Evolutionary conservation across 30 jellyfish, hydroid and myxozoan species (phyloP).

Genomic region (Aurelia aurita): DNA sequence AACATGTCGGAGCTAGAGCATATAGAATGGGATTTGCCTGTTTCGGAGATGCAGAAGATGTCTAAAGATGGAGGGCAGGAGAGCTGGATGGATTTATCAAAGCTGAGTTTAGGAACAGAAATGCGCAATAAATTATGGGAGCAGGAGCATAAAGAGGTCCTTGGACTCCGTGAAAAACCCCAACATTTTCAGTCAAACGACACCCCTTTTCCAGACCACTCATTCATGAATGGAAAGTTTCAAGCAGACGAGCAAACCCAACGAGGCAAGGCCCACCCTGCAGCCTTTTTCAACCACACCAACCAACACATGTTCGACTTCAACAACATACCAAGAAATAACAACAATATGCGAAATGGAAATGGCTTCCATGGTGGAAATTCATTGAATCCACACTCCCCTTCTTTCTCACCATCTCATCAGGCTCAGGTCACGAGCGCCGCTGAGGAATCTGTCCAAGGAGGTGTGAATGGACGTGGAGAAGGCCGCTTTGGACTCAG

Average conservation of each 20-base stretch:
- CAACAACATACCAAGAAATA: slow-evolving; percentile 12
- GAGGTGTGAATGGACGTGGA: slow-evolving; percentile 60
- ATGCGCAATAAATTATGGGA: slow-evolving; percentile 94
- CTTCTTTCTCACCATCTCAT: slow-evolving; percentile 65
- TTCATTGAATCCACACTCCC: slow-evolving; percentile 67
- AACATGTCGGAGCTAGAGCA: slow-evolving; percentile 68
- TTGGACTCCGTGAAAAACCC: slow-evolving; percentile 42
- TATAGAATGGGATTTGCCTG: slow-evolving; percentile 95
- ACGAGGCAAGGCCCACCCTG: slow-evolving; percentile 39
- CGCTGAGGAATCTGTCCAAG: slow-evolving; percentile 47
- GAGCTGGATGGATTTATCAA: slow-evolving; percentile 73
- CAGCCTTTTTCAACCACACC: slow-evolving; percentile 30
- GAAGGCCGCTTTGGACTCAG: slow-evolving; percentile 54
- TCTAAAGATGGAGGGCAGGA: slow-evolving; percentile 54
- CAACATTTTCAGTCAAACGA: slow-evolving; percentile 32
- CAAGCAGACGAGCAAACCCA: slow-evolving; percentile 56
- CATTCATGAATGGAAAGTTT: slow-evolving; percentile 42
- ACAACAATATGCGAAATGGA: slow-evolving; percentile 5
- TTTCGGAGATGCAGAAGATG: slow-evolving; percentile 64
- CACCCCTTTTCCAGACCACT: slow-evolving; percentile 40
- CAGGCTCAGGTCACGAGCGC: slow-evolving; percentile 74
- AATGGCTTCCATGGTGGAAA: slow-evolving; percentile 73
- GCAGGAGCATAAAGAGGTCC: slow-evolving; percentile 73
- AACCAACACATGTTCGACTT: slow-evolving; percentile 27
- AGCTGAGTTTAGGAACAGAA: slow-evolving; percentile 91